Conservation (phyloP, 2,888 invertebrate genomes). For the Neocrepidodera transversa region DNA sequence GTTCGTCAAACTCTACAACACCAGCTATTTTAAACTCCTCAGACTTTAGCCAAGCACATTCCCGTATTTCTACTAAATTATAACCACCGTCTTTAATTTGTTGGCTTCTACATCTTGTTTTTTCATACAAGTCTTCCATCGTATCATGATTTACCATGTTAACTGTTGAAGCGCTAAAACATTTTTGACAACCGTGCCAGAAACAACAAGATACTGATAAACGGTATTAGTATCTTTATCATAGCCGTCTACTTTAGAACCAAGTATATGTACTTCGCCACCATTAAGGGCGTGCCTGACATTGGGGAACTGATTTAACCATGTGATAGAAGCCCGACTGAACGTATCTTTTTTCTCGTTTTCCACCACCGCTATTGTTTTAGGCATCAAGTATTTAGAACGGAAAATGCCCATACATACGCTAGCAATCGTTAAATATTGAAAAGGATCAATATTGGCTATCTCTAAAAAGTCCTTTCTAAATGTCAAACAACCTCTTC, state of each 20-base stretch:
- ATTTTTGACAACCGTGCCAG: constrained; percentile 14
- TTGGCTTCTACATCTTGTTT: constrained; percentile 4
- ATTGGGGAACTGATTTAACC: constrained; percentile 6
- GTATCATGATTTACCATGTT: constrained; percentile 8
- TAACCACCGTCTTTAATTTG: constrained; percentile 9
- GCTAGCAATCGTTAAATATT: constrained; percentile 8
- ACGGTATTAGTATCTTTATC: constrained; percentile 1
- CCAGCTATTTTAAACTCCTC: neutral
- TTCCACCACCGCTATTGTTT: constrained; percentile 10
- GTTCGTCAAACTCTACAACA: neutral
- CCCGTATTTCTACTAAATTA: constrained; percentile 12
- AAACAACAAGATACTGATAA: too few species aligned
- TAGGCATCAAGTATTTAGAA: too few species aligned
- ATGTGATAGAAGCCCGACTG: neutral
- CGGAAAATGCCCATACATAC: constrained; percentile 8
- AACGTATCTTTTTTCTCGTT: constrained; percentile 1
- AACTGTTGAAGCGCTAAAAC: neutral
- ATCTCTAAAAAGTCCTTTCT: too few species aligned
- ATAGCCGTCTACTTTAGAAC: constrained; percentile 9
- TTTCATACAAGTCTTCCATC: constrained; percentile 12
- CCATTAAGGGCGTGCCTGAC: too few species aligned
- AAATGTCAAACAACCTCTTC: neutral
- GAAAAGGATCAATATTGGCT: too few species aligned
- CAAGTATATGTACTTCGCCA: constrained; percentile 7
- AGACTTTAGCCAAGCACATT: neutral